phyloP scores from a whole-genome alignment of 2,797 vertebrate genomes.

The Pristis pectinata region DNA sequence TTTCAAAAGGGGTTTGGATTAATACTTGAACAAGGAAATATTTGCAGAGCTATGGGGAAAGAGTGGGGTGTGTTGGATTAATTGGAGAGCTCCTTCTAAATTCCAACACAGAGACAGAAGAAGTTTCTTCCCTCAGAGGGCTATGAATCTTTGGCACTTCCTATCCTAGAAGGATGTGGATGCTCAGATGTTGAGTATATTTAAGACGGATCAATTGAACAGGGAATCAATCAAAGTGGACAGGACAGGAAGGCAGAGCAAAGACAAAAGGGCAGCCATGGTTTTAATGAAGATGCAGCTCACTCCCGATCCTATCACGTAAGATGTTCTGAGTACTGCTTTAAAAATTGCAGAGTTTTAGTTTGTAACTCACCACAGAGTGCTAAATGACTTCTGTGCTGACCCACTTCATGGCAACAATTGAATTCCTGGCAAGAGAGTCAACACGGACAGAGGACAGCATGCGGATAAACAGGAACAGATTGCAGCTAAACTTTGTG shows the following conservation, averaged over 20 bases:
- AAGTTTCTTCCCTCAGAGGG: neutral
- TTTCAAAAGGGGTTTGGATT: neutral
- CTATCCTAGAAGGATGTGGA: neutral
- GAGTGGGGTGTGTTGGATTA: neutral
- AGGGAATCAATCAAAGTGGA: neutral
- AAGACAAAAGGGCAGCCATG: neutral
- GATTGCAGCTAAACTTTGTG: neutral
- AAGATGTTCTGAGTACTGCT: neutral
- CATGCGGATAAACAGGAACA: slow-evolving; percentile 5
- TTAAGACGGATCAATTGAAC: neutral
- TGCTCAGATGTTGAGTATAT: neutral
- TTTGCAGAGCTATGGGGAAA: neutral
- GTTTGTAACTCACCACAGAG: neutral
- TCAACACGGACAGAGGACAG: neutral
- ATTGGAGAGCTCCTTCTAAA: neutral
- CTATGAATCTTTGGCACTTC: neutral
- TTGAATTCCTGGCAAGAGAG: neutral
- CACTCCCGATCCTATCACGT: neutral
- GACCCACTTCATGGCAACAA: neutral
- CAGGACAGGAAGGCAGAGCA: neutral
- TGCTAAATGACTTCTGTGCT: neutral
- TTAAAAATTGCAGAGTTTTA: neutral
- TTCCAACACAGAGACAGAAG: neutral
- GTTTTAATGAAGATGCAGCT: neutral
- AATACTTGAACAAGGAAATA: neutral